phyloP scores from a whole-genome alignment of 2,888 invertebrate species.

The Phalera bucephala region DNA sequence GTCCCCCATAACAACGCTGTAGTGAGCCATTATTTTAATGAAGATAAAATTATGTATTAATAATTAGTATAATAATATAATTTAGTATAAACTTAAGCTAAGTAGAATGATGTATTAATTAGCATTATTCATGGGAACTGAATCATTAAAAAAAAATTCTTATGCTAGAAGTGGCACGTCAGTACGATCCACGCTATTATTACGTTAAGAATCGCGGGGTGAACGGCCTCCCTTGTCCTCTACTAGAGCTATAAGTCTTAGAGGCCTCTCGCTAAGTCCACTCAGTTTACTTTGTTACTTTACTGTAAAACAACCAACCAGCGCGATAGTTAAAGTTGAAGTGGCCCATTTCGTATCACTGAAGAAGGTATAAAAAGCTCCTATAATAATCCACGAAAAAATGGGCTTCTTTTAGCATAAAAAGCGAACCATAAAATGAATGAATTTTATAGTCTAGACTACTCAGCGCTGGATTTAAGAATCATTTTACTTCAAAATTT shows the following conservation, averaged over 20 bases:
- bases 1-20: no score
- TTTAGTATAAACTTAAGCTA: no score
- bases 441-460: constrained; percentile 3
- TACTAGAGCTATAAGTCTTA: constrained; percentile 54
- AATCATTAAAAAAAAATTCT: not conserved
- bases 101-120: no score
- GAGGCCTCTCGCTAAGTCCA: constrained; percentile 55
- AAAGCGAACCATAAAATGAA: constrained; percentile 1
- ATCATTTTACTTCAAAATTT: constrained; percentile 10
- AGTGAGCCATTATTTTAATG: no score
- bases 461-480: constrained; percentile 13
- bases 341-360: constrained; percentile 18
- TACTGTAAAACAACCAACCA: constrained; percentile 35
- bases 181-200: constrained; percentile 41
- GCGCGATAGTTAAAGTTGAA: constrained; percentile 28
- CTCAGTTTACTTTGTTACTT: constrained; percentile 46
- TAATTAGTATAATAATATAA: no score
- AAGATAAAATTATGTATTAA: no score
- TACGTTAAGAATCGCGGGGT: constrained; percentile 50
- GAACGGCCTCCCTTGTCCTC: constrained; percentile 73
- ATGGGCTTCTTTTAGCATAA: not conserved
- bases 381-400: not conserved
- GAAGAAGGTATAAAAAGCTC: not conserved
- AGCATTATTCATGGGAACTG: constrained; percentile 1
- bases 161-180: not conserved